Evolutionary conservation across 2,113 vertebrate genomes (phyloP), one percentile per base, ranked within the genome.

Genomic region (Zosterops pallidus): DNA sequence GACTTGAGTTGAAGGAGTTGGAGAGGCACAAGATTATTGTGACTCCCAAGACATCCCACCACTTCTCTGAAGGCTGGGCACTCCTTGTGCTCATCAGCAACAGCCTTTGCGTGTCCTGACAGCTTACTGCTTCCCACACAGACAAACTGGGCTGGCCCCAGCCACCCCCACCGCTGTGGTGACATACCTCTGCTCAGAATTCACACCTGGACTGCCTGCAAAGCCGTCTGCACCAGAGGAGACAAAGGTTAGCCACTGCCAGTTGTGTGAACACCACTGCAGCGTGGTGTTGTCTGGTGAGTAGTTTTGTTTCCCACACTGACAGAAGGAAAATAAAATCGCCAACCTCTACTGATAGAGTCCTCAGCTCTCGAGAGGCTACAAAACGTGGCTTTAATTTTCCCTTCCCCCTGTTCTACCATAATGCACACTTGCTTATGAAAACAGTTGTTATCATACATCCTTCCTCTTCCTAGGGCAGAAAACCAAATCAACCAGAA

Each of bases 121-220:
- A 91, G 52, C 33, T 87, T 64, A 60, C 21, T 64, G 53, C 81
- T 62, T 92, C 83, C 83, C 78, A 86, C 75, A 85, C 59, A 90
- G 86, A 83, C n/a, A 70, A 69, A 92, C 0, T 39, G n/a, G 82
- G 57, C 78, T 94, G 78, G 75, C 71, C 85, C 49, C 75, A 80
- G 55, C 78, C 80, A 77, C 53, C 82, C 37, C 26, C 79, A 83
- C 23, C 0, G 0, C 68, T 76, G 44, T 76, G 78, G 46, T 90
- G 88, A 88, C 94, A 91, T 93, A 86, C 55, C 78, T 93, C 63
- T 85, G 67, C 90, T 85, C 67, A 90, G 47, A 93, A 92, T 74
- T 90, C 63, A 62, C 83, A 93, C 92, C 71, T 92, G 85, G 59
- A 63, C 76, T 92, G 42, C 50, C 14, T 70, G 67, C 70, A 87